Base-by-base conservation (phyloP, 2,888 invertebrate genomes). In the Perithous albicinctus region DNA sequence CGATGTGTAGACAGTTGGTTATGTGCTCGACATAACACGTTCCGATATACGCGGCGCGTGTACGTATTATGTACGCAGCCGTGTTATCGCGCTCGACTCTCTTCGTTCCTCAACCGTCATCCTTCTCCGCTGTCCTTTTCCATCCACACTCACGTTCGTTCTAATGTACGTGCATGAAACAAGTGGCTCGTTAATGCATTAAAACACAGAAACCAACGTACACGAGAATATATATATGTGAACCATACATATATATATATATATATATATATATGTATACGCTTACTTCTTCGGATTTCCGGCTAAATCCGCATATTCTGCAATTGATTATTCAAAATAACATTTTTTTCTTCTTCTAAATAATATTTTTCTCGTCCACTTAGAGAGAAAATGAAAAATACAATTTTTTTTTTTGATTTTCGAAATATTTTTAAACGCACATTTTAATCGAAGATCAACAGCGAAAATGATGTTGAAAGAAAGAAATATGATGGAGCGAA, bases 171-270 rank as follows among this genome's bases (percentile, higher is more conserved):
- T 72, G 77, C 61, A 29, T 61, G 74, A 73, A 82, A 85, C 87
- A 88, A 89, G 89, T 89, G 88, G 87, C 87, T 89, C 84, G 87
- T 87, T 86, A 88, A 88, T 86, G 86, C 85, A 88, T 88, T 88
- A 86, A 88, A 88, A 89, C 85, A 85, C 86, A 88, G 88, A 88
- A 87, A 75, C 73, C 75, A 78, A 70, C 41, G 41, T n/a, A n/a
- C n/a, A n/a, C n/a, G 51, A 64, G 43, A 59, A 51, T 75, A 35
- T 64, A 78, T 59, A 66, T 73, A 76, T 78, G 78, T 84, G 78
- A 83, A n/a, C n/a, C n/a, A n/a, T n/a, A n/a, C n/a, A n/a, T n/a
- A n/a, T n/a, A n/a, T n/a, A n/a, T n/a, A n/a, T n/a, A n/a, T n/a
- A n/a, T n/a, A n/a, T n/a, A n/a, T n/a, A n/a, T n/a, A n/a, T n/a